Conservation (phyloP, 2,888 invertebrate species). For the Patella caerulea region DNA sequence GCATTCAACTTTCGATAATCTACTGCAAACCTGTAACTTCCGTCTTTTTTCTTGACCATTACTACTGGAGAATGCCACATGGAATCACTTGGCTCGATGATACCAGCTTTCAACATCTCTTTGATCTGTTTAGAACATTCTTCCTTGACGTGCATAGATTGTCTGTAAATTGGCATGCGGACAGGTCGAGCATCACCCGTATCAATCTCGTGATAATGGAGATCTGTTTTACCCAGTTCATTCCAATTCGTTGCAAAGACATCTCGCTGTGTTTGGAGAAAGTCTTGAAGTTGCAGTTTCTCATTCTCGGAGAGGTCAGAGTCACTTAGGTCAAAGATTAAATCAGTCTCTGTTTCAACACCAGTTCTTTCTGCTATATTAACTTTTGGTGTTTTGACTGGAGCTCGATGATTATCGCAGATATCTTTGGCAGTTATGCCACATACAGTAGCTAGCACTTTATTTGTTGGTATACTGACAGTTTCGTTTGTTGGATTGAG, state of each 20-base stretch:
- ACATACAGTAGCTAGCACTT: constrained; percentile 29
- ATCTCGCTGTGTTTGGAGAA: constrained; percentile 7
- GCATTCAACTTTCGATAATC: constrained; percentile 37
- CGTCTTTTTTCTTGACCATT: constrained; percentile 34
- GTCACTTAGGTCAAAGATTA: constrained; percentile 20
- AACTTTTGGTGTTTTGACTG: neutral
- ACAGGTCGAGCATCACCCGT: constrained; percentile 35
- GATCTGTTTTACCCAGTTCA: constrained; percentile 34
- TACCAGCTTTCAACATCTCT: constrained; percentile 33
- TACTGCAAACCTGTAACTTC: constrained; percentile 37
- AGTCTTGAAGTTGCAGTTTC: neutral
- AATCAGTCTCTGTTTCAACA: neutral
- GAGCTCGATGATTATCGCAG: neutral
- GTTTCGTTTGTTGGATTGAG: constrained; percentile 30
- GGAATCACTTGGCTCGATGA: neutral
- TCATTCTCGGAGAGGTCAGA: constrained; percentile 17
- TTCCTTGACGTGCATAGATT: constrained; percentile 22
- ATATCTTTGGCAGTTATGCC: neutral
- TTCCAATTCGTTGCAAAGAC: constrained; percentile 28
- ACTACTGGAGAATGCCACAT: constrained; percentile 39
- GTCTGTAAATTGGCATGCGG: constrained; percentile 27
- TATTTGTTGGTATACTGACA: constrained; percentile 25
- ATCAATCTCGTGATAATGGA: constrained; percentile 36
- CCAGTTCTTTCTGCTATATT: neutral
- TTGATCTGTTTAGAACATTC: constrained; percentile 32